Conservation (phyloP, 64 coral and sea anemone species). For the Trachythela sp. region DNA sequence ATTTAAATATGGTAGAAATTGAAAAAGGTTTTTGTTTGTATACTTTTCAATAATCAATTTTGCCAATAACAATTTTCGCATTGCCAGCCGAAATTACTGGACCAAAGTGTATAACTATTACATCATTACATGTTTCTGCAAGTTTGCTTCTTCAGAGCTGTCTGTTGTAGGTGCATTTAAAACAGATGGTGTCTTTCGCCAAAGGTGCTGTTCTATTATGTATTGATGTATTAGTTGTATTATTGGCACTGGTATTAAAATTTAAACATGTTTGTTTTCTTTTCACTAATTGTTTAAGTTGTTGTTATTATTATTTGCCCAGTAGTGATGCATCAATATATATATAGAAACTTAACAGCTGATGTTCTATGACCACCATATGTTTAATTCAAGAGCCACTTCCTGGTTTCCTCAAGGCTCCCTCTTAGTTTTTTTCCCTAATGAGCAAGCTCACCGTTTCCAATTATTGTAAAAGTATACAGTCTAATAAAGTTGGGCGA, state of each 20-base stretch:
- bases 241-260: not conserved
- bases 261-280: not conserved
- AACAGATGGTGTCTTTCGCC: not conserved
- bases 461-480: not conserved
- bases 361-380: not conserved
- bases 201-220: not conserved
- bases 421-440: not conserved
- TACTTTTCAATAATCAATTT: not conserved
- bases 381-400: not conserved
- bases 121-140: not conserved
- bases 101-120: not conserved
- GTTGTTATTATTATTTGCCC: not conserved
- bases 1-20: not conserved
- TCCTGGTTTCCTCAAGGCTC: not conserved
- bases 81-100: too few relatives aligned
- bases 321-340: not conserved
- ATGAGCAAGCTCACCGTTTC: not conserved
- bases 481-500: too few relatives aligned
- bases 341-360: not conserved
- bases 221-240: not conserved
- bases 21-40: not conserved
- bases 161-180: not conserved
- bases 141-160: not conserved
- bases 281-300: not conserved
- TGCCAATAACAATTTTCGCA: not conserved